Evolutionary conservation across 2,888 invertebrate species (phyloP).

Genomic region (Tetragonisca angustula): DNA sequence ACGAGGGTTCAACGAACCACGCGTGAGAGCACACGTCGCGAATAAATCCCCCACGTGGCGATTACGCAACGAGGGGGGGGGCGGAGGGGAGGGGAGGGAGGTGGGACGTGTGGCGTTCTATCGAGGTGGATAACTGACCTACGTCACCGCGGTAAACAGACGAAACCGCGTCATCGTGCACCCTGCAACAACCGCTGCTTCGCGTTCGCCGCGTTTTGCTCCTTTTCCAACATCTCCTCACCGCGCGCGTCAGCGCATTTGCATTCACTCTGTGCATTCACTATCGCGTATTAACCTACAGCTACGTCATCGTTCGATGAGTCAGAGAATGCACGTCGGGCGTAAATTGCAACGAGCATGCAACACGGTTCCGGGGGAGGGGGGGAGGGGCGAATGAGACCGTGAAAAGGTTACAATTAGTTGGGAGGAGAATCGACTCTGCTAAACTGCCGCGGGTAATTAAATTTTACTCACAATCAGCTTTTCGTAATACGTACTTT

Average conservation of each 20-base stretch:
- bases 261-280: neutral
- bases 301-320: constrained; percentile 58
- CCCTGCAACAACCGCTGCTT: constrained; percentile 48
- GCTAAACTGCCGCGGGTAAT: neutral
- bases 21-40: neutral
- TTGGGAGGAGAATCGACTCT: neutral
- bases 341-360: constrained; percentile 47
- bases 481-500: neutral
- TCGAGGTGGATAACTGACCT: constrained; percentile 67
- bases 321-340: constrained; percentile 43
- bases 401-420: constrained; percentile 23
- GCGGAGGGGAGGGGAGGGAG: constrained; percentile 8
- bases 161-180: constrained; percentile 58
- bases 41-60: constrained; percentile 31
- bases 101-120: constrained; percentile 37
- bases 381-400: constrained; percentile 10
- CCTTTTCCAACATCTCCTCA: neutral
- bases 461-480: neutral
- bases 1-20: neutral
- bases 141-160: constrained; percentile 67
- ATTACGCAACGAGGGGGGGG: constrained; percentile 58
- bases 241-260: neutral
- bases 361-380: constrained; percentile 18
- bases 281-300: constrained; percentile 46
- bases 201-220: constrained; percentile 46